Evolutionary conservation across 2,888 invertebrate species (phyloP), one percentile per base, ranked within the genome.

Genomic region (Drosophila ezoana): DNA sequence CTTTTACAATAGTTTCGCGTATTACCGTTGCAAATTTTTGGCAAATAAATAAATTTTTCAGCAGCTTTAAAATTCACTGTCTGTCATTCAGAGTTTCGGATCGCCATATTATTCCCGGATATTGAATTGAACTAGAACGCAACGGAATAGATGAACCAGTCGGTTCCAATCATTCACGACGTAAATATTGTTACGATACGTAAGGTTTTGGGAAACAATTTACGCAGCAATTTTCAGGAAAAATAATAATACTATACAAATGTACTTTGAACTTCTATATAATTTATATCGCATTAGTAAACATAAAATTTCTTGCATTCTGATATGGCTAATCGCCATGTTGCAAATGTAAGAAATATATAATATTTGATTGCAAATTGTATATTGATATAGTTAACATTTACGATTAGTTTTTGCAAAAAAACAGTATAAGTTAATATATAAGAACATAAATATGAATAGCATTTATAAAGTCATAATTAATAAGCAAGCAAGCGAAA

Each of bases 41-140:
- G 84, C 79, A 79, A 84, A 81, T 79, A 81, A 87, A 83, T 89
- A 69, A 74, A 80, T 71, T 79, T 89, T 89, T 81, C 74, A 84
- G 86, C 86, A 90, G 84, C 84, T 76, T 79, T 76, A 76, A 79
- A 80, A 81, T 76, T 78, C 76, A 84, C 87, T 74, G 84, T 81
- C 84, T 81, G 65, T 87, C 86, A 76, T 71, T 75, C 71, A 81
- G 67, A 86, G 86, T 86, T 82, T 81, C 81, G 84, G 85, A 85
- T 84, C 84, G 86, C 84, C 86, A 87, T 85, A 80, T 82, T 85
- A 85, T 87, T 81, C 79, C 81, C 84, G 87, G 79, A 81, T 74
- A 73, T 70, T 60, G 57, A 74, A 76, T 64, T 71, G 64, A 68
- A 72, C 54, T 41, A 59, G 45, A 61, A 57, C 49, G 51, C 47